A percentile compares a stretch with the other conserved stretches of the same genome.
These are phyloP conservation scores for Poeciliopsis occidentalis DNA, from an alignment of 2,113 vertebrate genomes.

Conservation along the genomic window DNA sequence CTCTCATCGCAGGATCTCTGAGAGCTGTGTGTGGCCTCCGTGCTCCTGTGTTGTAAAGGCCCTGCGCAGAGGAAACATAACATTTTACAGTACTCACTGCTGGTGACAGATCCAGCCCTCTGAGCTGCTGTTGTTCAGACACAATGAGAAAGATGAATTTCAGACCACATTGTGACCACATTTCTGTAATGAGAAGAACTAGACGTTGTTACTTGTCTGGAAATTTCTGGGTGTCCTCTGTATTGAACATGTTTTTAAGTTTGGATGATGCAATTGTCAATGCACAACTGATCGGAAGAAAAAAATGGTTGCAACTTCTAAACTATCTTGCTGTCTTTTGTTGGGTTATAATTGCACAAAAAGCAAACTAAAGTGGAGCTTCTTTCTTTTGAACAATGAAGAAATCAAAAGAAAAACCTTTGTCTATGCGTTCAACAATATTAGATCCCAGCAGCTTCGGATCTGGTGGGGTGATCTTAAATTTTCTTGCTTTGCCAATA, in stretches of 20 bases:
- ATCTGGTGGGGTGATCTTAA: constrained; percentile 33
- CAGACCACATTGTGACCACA: constrained; percentile 8
- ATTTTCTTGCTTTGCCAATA: constrained; percentile 30
- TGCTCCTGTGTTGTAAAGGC: constrained; percentile 81
- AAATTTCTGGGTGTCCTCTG: neutral
- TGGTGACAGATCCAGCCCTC: constrained; percentile 71
- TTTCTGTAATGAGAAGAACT: constrained; percentile 2
- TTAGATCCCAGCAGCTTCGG: constrained; percentile 2
- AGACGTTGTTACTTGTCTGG: constrained; percentile 3
- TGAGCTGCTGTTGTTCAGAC: constrained; percentile 40
- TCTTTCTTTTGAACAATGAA: constrained; percentile 32
- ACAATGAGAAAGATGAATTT: constrained; percentile 41
- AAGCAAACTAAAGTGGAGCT: constrained; percentile 1
- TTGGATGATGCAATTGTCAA: constrained; percentile 8
- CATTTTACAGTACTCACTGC: constrained; percentile 71
- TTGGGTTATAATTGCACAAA: neutral
- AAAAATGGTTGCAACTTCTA: neutral
- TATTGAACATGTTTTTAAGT: neutral
- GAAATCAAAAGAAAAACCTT: constrained; percentile 16
- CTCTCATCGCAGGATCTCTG: constrained; percentile 80
- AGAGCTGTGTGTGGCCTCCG: constrained; percentile 85
- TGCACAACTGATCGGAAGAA: neutral
- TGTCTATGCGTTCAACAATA: constrained; percentile 20
- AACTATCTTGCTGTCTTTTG: constrained; percentile 4
- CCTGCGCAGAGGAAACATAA: constrained; percentile 80